Percentiles rank a stretch among this genome's conserved stretches.
phyloP scores from a whole-genome alignment of 1,140 invertebrate genomes.

The Drosophila murphyi region DNA sequence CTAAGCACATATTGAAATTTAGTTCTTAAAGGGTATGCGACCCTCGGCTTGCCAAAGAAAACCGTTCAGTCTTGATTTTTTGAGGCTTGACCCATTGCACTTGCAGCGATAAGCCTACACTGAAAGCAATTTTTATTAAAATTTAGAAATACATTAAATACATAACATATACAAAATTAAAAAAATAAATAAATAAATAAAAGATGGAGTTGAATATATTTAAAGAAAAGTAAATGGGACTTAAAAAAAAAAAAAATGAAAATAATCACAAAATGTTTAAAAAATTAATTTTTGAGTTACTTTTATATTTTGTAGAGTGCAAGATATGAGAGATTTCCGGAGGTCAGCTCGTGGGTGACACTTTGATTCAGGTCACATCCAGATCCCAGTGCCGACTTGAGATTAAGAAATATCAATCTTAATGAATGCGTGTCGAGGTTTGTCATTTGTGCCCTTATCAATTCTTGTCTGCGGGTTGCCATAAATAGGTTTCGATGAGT shows the following conservation, averaged over 20 bases:
- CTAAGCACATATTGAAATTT: no score
- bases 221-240: no score
- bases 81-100: not conserved
- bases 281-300: no score
- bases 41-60: no score
- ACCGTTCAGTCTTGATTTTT: not conserved
- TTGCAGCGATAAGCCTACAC: not conserved
- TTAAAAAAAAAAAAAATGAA: no score
- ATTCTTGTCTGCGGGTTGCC: slow-evolving; percentile 19
- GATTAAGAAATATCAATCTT: slow-evolving; percentile 27
- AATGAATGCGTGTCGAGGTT: slow-evolving; percentile 8
- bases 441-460: slow-evolving; percentile 3
- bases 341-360: slow-evolving; percentile 42
- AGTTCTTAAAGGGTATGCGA: no score
- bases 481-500: slow-evolving; percentile 51
- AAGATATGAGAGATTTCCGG: slow-evolving; percentile 18
- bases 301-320: not conserved
- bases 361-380: slow-evolving; percentile 21
- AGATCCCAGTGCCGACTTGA: slow-evolving; percentile 16
- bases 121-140: not conserved
- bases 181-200: no score
- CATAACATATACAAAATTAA: no score
- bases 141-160: no score
- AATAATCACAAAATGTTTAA: no score
- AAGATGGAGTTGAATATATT: no score